Evolutionary conservation across 2,888 invertebrate genomes (phyloP).

Genomic region (Cataglyphis livida): DNA sequence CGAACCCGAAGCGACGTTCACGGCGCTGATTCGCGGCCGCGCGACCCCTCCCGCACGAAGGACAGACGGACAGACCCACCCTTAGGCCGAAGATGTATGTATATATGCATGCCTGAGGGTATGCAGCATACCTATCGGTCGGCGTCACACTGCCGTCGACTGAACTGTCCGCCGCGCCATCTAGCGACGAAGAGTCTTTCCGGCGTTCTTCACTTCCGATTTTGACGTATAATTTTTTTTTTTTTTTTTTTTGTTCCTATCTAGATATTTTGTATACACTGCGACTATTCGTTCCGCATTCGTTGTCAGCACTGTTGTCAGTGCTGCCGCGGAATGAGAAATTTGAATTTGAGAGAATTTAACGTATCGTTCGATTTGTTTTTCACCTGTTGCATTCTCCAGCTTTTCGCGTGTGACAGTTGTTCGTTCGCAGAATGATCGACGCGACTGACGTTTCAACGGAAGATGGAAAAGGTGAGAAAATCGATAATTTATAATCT

Average conservation of each 20-base stretch:
- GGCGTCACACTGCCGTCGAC: not conserved
- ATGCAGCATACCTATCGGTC: not conserved
- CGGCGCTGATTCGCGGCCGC: constrained; percentile 25
- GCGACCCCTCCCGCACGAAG: constrained; percentile 77
- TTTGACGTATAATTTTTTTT: not conserved
- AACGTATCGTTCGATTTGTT: constrained; percentile 62
- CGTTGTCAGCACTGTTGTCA: constrained; percentile 53
- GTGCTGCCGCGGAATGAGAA: constrained; percentile 32
- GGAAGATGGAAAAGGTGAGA: constrained; percentile 57
- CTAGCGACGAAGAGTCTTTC: not conserved
- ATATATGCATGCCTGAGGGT: not conserved
- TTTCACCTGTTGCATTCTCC: constrained; percentile 46
- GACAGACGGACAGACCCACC: constrained; percentile 79
- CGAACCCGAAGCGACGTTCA: not conserved
- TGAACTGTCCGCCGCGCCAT: not conserved
- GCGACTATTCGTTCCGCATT: not conserved
- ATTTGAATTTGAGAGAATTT: constrained; percentile 60
- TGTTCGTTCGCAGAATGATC: constrained; percentile 45
- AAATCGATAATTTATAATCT: not conserved
- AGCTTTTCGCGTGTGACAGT: constrained; percentile 46
- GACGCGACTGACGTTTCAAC: constrained; percentile 40
- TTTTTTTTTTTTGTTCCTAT: not conserved
- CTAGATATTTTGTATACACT: not conserved
- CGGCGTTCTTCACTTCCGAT: not conserved
- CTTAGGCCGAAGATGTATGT: constrained; percentile 69